A percentile compares a stretch with the other conserved stretches of the same genome.
Evolutionary conservation across 2,113 vertebrate species (phyloP).

Genomic region (Pica pica): DNA sequence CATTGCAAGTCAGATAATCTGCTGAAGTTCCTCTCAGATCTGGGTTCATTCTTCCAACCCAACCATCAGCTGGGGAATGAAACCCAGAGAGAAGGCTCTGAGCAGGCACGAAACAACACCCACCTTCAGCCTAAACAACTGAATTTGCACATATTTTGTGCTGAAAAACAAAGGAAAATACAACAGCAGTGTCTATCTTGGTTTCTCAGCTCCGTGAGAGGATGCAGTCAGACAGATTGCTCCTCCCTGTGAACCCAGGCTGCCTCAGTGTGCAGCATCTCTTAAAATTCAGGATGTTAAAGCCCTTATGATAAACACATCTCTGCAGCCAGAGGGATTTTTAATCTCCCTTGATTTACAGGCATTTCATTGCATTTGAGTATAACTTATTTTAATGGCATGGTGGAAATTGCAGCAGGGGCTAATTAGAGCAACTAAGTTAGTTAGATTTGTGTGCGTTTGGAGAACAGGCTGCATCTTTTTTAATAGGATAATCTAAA

Average conservation of each 20-base stretch:
- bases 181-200: background rate
- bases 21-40: background rate
- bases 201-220: background rate
- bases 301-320: constrained; percentile 32
- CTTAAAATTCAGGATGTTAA: background rate
- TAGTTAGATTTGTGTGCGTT: constrained; percentile 11
- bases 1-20: background rate
- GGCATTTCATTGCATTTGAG: constrained; percentile 51
- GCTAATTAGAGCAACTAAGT: constrained; percentile 32
- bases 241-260: background rate
- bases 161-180: background rate
- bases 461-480: constrained; percentile 22
- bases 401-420: constrained; percentile 37
- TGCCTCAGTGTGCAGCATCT: background rate
- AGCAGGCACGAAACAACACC: background rate
- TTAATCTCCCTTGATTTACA: constrained; percentile 64
- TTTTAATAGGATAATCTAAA: constrained; percentile 30
- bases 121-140: background rate
- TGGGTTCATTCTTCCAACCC: background rate
- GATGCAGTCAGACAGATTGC: background rate
- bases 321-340: constrained; percentile 31
- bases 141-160: background rate
- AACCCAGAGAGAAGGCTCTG: background rate
- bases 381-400: constrained; percentile 20
- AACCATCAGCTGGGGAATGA: background rate